Percentiles rank a stretch among this genome's conserved stretches.
Evolutionary conservation across 2,888 invertebrate genomes (phyloP).

Genomic region (Byasa hedistus): DNA sequence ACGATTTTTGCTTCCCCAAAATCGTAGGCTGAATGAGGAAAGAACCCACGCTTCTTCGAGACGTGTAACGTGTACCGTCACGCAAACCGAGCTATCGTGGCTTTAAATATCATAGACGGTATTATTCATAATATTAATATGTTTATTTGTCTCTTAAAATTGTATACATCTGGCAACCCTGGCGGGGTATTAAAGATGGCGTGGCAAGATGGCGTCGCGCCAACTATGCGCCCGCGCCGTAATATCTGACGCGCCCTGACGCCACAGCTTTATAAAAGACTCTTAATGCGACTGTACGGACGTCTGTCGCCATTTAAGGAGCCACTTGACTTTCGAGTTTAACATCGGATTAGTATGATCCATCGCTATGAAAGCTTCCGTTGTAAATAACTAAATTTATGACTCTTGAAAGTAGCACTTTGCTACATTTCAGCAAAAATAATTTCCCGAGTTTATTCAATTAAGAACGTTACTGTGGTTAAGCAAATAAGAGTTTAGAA

Average conservation of each 20-base stretch:
- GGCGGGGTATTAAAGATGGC: constrained; percentile 45
- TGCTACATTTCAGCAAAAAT: not conserved
- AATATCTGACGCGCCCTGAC: constrained; percentile 66
- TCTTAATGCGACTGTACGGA: constrained; percentile 29
- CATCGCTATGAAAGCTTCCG: constrained; percentile 37
- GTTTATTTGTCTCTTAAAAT: constrained; percentile 15
- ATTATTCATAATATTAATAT: constrained; percentile 7
- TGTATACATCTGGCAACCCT: constrained; percentile 24
- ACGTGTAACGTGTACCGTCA: no score
- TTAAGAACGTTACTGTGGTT: no score
- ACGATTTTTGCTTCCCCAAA: no score
- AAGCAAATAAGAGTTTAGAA: no score
- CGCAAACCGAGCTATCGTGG: no score
- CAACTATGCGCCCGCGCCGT: constrained; percentile 64
- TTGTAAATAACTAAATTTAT: constrained; percentile 21
- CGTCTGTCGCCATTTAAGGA: constrained; percentile 60
- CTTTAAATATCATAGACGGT: not conserved
- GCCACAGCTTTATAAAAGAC: constrained; percentile 43
- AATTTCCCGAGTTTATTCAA: not conserved
- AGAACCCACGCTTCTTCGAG: no score
- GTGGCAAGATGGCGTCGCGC: constrained; percentile 61
- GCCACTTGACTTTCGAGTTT: constrained; percentile 61
- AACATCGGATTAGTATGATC: constrained; percentile 38
- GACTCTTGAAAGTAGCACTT: constrained; percentile 8
- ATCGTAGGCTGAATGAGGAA: no score